phyloP scores from a whole-genome alignment of 2,113 vertebrate species.

The Mus spicilegus region DNA sequence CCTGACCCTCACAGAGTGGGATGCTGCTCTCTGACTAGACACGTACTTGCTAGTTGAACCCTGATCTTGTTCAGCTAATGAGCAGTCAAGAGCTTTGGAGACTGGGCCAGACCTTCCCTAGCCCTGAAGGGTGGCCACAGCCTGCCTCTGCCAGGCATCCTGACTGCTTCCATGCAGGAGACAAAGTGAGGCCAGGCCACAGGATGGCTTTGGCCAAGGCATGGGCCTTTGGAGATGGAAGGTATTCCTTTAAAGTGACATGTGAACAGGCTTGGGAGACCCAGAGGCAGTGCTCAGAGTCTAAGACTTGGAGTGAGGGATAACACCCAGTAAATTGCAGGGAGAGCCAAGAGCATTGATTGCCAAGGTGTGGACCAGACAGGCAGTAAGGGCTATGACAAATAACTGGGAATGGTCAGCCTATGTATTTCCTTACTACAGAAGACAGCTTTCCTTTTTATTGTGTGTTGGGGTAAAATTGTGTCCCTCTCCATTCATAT shows the following conservation, averaged over 20 bases:
- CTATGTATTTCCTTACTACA: accelerated
- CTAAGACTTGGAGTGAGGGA: accelerated
- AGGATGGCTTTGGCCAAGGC: not conserved
- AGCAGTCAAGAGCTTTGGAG: not conserved
- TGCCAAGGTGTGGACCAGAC: accelerated
- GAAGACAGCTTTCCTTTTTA: not conserved
- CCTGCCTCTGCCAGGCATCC: not conserved
- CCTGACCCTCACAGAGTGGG: not conserved
- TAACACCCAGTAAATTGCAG: accelerated
- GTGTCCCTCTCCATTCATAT: too few species aligned
- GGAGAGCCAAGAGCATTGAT: accelerated
- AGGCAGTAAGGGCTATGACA: accelerated
- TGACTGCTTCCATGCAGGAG: not conserved
- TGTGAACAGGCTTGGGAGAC: not conserved
- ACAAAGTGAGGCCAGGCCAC: not conserved
- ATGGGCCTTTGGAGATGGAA: not conserved
- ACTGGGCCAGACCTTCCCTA: not conserved
- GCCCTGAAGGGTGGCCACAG: not conserved
- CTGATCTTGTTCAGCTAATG: not conserved
- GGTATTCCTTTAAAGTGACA: not conserved
- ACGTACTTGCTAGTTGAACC: not conserved
- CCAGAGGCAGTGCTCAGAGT: not conserved
- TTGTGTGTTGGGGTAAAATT: accelerated
- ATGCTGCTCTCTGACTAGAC: not conserved
- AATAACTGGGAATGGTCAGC: accelerated